Conservation (phyloP, 2,797 vertebrate species). For the Tachyglossus aculeatus region DNA sequence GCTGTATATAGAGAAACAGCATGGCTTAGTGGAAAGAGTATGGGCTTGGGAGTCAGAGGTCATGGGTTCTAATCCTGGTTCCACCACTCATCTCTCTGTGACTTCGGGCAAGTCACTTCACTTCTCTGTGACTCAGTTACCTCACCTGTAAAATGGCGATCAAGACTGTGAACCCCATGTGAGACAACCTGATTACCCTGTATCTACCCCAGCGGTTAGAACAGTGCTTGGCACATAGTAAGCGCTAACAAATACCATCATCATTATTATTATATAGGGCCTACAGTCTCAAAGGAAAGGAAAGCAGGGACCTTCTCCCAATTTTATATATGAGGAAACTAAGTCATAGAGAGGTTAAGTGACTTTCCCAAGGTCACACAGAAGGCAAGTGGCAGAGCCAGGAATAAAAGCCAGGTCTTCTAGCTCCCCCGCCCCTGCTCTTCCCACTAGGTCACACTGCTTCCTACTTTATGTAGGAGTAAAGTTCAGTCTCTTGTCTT, state of each 20-base stretch:
- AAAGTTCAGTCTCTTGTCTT: no score
- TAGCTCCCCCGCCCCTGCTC: background rate
- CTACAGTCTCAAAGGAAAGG: no score
- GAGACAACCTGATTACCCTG: background rate
- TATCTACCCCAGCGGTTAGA: background rate
- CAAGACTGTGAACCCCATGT: background rate
- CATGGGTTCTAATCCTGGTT: no score
- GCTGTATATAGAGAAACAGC: no score
- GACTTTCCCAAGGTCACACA: no score
- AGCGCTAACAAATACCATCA: no score
- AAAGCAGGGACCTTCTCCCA: background rate
- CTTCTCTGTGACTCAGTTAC: background rate
- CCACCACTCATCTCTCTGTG: background rate
- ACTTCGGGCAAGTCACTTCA: background rate
- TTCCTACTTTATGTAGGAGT: no score
- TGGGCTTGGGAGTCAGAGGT: no score
- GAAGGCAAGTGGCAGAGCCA: background rate
- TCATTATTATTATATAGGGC: no score
- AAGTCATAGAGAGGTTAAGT: no score
- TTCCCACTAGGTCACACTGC: background rate
- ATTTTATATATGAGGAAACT: background rate
- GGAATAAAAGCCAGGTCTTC: background rate
- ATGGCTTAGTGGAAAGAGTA: no score
- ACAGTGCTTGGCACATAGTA: no score
- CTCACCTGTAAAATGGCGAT: background rate